Evolutionary conservation across 2,888 invertebrate species (phyloP).

Genomic region (Dryobota labecula): DNA sequence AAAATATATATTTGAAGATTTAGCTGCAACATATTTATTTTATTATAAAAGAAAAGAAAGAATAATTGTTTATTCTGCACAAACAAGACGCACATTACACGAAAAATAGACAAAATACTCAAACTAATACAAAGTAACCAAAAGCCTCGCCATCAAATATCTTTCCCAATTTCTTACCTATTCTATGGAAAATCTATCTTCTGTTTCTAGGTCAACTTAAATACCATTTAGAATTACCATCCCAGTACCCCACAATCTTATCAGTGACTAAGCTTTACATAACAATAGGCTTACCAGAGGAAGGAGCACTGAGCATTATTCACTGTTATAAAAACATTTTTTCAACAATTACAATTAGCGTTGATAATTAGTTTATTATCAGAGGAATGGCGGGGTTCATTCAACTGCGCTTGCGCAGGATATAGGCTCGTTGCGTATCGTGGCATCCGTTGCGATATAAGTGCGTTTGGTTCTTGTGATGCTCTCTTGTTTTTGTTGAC

Average conservation of each 20-base stretch:
- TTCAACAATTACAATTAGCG: constrained; percentile 68
- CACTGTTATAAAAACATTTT: constrained; percentile 49
- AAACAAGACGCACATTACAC: too few species aligned
- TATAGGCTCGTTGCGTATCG: constrained; percentile 79
- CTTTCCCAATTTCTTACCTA: background rate
- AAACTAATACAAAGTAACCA: too few species aligned
- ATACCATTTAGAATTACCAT: constrained; percentile 25
- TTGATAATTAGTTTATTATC: constrained; percentile 77
- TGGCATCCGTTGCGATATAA: constrained; percentile 79
- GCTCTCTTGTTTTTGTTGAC: constrained; percentile 52
- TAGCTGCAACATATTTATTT: background rate
- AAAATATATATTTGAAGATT: background rate
- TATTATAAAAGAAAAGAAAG: too few species aligned
- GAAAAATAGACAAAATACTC: too few species aligned
- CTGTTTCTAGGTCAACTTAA: constrained; percentile 9
- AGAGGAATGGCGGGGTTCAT: constrained; percentile 70
- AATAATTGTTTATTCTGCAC: too few species aligned
- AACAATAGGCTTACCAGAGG: constrained; percentile 56
- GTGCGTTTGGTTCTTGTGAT: constrained; percentile 64
- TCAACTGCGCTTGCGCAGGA: constrained; percentile 78
- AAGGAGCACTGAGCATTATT: constrained; percentile 53
- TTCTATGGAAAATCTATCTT: constrained; percentile 12
- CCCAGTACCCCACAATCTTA: constrained; percentile 41
- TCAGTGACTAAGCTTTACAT: constrained; percentile 51
- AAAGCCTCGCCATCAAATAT: too few species aligned